A percentile compares a stretch with the other conserved stretches of the same genome.
These are phyloP conservation scores for Metaphire vulgaris DNA, from an alignment of 1,140 invertebrate species.

Conservation along the genomic window DNA sequence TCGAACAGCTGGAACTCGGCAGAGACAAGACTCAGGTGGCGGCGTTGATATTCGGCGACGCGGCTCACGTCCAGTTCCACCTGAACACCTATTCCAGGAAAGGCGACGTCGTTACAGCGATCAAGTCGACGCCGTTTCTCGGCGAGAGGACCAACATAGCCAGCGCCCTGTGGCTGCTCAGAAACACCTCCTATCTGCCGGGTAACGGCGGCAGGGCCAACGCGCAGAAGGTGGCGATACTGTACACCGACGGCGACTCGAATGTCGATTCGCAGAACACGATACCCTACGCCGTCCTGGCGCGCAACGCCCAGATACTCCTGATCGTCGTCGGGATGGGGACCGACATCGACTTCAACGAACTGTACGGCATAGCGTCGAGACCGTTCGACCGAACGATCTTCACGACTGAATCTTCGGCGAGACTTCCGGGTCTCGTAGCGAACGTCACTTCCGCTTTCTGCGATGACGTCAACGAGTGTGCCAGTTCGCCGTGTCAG, in stretches of 20 bases:
- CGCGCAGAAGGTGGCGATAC: constrained; percentile 32
- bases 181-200: not conserved
- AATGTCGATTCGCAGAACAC: constrained; percentile 34
- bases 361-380: not conserved
- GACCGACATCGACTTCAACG: not conserved
- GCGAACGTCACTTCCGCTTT: not conserved
- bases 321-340: constrained; percentile 22
- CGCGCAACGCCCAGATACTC: not conserved
- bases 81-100: constrained; percentile 22
- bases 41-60: constrained; percentile 20
- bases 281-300: constrained; percentile 18
- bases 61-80: constrained; percentile 10
- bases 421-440: not conserved
- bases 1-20: constrained; percentile 36
- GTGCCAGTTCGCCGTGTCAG: not conserved
- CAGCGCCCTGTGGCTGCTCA: constrained; percentile 12
- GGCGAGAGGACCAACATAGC: constrained; percentile 25
- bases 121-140: not conserved
- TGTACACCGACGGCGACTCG: constrained; percentile 37
- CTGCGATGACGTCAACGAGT: not conserved
- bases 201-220: constrained; percentile 21
- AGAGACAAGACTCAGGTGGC: constrained; percentile 18
- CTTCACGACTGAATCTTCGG: not conserved
- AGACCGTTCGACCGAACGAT: not conserved
- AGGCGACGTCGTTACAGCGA: constrained; percentile 17